Conservation (phyloP, 1,140 invertebrate genomes). For the Dolichoris vasculosae region DNA sequence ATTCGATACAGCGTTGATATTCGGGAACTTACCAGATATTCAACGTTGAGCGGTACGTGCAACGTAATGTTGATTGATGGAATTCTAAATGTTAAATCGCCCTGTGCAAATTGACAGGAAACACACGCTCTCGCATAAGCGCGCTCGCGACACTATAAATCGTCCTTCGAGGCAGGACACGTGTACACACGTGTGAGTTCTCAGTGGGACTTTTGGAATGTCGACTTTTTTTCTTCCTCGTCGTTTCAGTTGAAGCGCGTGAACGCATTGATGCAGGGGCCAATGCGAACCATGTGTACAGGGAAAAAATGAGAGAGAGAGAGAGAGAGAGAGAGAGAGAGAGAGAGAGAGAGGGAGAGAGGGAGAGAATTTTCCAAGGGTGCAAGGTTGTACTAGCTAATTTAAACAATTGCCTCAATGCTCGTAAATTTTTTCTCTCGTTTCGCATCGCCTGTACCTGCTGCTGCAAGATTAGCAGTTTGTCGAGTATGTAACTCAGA, state of each 20-base stretch:
- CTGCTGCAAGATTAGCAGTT: background rate
- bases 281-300: background rate
- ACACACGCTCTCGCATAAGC: conserved; percentile 46
- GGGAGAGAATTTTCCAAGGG: background rate
- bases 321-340: background rate
- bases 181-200: conserved; percentile 11
- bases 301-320: background rate
- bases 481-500: background rate
- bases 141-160: conserved; percentile 46
- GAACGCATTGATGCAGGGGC: background rate
- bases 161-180: conserved; percentile 34
- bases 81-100: conserved; percentile 52
- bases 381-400: background rate
- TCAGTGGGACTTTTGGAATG: conserved; percentile 31
- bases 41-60: no score
- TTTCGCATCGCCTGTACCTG: background rate
- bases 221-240: conserved; percentile 14
- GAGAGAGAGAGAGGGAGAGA: background rate
- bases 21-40: no score
- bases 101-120: conserved; percentile 50
- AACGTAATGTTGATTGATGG: conserved; percentile 38
- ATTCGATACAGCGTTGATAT: no score
- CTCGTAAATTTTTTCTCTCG: background rate
- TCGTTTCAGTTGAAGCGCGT: background rate
- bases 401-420: conserved; percentile 21